phyloP scores from a whole-genome alignment of 2,888 invertebrate species.

The Elegia similella region DNA sequence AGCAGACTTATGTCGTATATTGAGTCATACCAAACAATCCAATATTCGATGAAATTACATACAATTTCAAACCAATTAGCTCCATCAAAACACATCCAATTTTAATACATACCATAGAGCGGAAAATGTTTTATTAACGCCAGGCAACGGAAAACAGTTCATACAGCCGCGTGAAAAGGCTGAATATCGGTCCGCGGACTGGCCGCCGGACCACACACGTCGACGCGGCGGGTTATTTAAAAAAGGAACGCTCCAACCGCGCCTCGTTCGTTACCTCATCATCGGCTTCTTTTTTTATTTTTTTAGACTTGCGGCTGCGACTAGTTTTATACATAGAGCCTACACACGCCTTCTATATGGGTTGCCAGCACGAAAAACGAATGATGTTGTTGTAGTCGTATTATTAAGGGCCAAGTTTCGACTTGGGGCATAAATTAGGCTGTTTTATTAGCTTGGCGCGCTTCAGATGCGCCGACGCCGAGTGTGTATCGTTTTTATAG shows the following conservation, averaged over 20 bases:
- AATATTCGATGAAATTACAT: conserved; percentile 45
- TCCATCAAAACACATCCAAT: conserved; percentile 47
- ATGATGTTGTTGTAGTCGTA: conserved; percentile 66
- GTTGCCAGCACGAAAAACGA: conserved; percentile 51
- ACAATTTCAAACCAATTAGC: conserved; percentile 61
- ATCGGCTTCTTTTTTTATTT: conserved; percentile 67
- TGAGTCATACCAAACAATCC: conserved; percentile 46
- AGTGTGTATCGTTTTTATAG: conserved; percentile 49
- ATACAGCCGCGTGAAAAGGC: conserved; percentile 20
- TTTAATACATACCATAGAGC: conserved; percentile 43
- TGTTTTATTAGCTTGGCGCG: conserved; percentile 47
- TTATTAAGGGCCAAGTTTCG: conserved; percentile 48
- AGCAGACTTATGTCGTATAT: conserved; percentile 28
- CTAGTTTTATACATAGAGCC: conserved; percentile 72
- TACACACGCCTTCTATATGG: conserved; percentile 42
- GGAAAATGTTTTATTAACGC: conserved; percentile 22
- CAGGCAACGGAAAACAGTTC: conserved; percentile 6
- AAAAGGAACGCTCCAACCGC: conserved; percentile 77
- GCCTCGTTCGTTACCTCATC: conserved; percentile 80
- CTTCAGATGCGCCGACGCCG: conserved; percentile 48
- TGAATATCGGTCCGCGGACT: conserved; percentile 26
- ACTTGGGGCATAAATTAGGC: conserved; percentile 51
- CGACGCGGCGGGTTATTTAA: conserved; percentile 65
- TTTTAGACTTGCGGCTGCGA: conserved; percentile 56
- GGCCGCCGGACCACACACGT: conserved; percentile 72